Evolutionary conservation across 2,888 invertebrate genomes (phyloP).

Genomic region (Leptinotarsa tumamoca): DNA sequence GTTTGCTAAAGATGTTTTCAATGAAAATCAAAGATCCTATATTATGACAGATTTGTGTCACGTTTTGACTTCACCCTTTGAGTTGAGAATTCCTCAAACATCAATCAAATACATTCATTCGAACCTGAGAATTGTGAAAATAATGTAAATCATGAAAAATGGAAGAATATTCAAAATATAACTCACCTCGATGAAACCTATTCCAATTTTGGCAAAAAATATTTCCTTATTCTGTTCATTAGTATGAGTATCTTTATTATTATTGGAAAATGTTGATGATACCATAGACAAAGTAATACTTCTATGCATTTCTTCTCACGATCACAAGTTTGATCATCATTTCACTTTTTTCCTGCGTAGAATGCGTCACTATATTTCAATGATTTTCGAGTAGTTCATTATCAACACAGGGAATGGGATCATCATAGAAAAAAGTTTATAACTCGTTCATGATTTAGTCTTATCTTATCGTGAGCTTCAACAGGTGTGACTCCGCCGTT

Average conservation of each 20-base stretch:
- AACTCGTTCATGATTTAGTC: neutral
- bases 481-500: neutral
- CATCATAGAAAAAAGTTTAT: conserved; percentile 9
- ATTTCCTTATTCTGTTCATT: conserved; percentile 32
- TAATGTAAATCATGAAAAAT: neutral
- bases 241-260: conserved; percentile 24
- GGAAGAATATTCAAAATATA: neutral
- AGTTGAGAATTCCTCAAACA: too few relatives aligned
- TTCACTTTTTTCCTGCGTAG: neutral
- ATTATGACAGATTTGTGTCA: too few relatives aligned
- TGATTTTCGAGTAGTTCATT: neutral
- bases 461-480: conserved; percentile 3
- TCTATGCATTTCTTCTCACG: conserved; percentile 32
- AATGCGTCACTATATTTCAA: neutral
- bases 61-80: too few relatives aligned
- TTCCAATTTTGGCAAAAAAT: conserved; percentile 47
- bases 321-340: neutral
- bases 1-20: too few relatives aligned
- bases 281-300: conserved; percentile 37
- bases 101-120: too few relatives aligned
- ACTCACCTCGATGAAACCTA: conserved; percentile 51
- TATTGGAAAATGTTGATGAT: conserved; percentile 42
- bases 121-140: conserved; percentile 1
- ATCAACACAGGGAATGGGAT: conserved; percentile 6
- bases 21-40: too few relatives aligned